Conservation (phyloP, 2,113 vertebrate species). For the Ammodytes dubius region DNA sequence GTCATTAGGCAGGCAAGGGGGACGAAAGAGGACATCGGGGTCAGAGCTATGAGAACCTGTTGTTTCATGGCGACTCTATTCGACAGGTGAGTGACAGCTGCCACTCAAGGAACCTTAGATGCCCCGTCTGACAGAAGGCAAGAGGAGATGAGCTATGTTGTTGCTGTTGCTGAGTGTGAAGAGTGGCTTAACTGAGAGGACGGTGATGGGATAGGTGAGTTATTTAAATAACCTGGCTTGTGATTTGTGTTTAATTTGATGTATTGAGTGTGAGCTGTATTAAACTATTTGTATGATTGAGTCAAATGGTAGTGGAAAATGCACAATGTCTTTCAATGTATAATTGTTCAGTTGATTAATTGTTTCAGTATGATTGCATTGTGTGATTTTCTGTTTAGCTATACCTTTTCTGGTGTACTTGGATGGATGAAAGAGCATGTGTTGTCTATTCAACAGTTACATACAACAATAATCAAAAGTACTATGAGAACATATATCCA, state of each 20-base stretch:
- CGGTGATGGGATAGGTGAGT: neutral
- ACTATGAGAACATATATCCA: slow-evolving; percentile 2
- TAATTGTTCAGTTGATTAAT: neutral
- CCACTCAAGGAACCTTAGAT: neutral
- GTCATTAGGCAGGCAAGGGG: slow-evolving; percentile 8
- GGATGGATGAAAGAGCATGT: neutral
- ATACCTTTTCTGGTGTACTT: neutral
- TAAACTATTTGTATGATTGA: neutral
- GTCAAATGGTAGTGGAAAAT: neutral
- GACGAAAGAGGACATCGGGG: neutral
- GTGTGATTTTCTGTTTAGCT: slow-evolving; percentile 9
- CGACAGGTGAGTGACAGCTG: slow-evolving; percentile 49
- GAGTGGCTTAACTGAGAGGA: neutral
- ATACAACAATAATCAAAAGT: neutral
- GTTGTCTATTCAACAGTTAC: neutral
- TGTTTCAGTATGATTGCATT: neutral
- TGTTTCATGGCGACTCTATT: neutral
- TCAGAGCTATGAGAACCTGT: slow-evolving; percentile 14
- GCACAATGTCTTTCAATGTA: neutral
- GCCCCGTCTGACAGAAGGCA: neutral
- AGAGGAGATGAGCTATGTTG: neutral
- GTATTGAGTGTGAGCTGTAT: neutral
- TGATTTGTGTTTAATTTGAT: neutral
- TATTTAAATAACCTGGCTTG: neutral
- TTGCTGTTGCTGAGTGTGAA: neutral